Evolutionary conservation across 1,140 invertebrate genomes (phyloP).

Genomic region (Drosophila mayri): DNA sequence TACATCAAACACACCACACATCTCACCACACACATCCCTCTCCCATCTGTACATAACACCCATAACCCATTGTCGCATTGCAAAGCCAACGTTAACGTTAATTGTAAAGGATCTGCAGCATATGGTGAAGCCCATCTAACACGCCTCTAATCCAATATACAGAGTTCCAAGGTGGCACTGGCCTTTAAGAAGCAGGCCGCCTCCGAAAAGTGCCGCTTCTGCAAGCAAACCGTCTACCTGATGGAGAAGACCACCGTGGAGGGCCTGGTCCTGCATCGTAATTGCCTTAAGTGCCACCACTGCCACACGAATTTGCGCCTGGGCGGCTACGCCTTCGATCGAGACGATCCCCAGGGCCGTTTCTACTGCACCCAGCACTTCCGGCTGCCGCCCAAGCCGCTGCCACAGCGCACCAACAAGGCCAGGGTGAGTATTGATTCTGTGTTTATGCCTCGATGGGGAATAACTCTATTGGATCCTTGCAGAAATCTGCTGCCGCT

Average conservation of each 20-base stretch:
- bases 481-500: conserved; percentile 51
- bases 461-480: neutral
- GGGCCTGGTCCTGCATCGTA: conserved; percentile 94
- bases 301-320: conserved; percentile 84
- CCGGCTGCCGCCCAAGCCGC: conserved; percentile 86
- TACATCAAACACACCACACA: conserved; percentile 21
- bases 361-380: conserved; percentile 95
- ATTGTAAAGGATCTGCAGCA: conserved; percentile 3
- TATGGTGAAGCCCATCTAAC: neutral
- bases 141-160: neutral
- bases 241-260: conserved; percentile 95
- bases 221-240: conserved; percentile 93
- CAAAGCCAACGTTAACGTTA: conserved; percentile 26
- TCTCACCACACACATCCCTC: conserved; percentile 5
- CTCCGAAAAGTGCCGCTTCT: conserved; percentile 94
- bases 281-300: conserved; percentile 90
- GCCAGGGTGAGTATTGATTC: conserved; percentile 46
- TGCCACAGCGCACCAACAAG: conserved; percentile 71
- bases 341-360: conserved; percentile 89
- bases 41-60: conserved; percentile 36
- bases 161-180: conserved; percentile 87
- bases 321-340: conserved; percentile 90
- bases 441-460: no score
- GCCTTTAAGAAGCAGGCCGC: conserved; percentile 88
- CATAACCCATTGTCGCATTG: conserved; percentile 26